Evolutionary conservation across 30 jellyfish, hydroid and myxozoan genomes (phyloP).

Genomic region (Catostylus mosaicus): DNA sequence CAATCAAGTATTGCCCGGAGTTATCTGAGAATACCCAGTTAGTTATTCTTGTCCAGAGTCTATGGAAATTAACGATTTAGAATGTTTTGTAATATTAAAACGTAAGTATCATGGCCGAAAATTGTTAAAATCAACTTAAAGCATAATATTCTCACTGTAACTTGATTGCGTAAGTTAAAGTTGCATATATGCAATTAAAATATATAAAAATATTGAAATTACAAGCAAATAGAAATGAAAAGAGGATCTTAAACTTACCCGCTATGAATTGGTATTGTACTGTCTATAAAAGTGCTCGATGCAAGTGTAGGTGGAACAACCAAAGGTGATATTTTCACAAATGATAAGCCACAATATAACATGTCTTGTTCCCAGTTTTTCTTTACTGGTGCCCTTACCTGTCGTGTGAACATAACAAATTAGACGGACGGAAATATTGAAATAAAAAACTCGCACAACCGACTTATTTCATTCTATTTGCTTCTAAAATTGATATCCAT

Average conservation of each 20-base stretch:
- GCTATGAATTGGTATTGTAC: background rate
- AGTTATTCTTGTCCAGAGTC: conserved; percentile 67
- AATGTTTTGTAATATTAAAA: too few species aligned
- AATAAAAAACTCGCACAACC: background rate
- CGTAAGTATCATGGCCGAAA: too few species aligned
- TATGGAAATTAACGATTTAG: too few species aligned
- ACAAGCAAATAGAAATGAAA: too few species aligned
- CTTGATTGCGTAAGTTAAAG: too few species aligned
- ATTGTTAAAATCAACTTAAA: too few species aligned
- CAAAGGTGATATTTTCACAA: conserved; percentile 77
- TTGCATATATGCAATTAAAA: too few species aligned
- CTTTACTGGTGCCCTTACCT: conserved; percentile 75
- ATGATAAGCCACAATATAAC: conserved; percentile 71
- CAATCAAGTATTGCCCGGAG: conserved; percentile 47
- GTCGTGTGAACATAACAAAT: background rate
- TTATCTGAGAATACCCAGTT: conserved; percentile 38
- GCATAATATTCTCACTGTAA: too few species aligned
- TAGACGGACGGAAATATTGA: too few species aligned
- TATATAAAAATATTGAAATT: too few species aligned
- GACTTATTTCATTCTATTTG: background rate
- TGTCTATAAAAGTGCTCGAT: conserved; percentile 32
- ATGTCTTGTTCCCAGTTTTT: conserved; percentile 80
- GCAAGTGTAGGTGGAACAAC: conserved; percentile 52
- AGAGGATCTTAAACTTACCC: too few species aligned
- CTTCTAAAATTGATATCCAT: too few species aligned